Base-by-base conservation (phyloP, 1,140 invertebrate species). In the Harpegnathos saltator region DNA sequence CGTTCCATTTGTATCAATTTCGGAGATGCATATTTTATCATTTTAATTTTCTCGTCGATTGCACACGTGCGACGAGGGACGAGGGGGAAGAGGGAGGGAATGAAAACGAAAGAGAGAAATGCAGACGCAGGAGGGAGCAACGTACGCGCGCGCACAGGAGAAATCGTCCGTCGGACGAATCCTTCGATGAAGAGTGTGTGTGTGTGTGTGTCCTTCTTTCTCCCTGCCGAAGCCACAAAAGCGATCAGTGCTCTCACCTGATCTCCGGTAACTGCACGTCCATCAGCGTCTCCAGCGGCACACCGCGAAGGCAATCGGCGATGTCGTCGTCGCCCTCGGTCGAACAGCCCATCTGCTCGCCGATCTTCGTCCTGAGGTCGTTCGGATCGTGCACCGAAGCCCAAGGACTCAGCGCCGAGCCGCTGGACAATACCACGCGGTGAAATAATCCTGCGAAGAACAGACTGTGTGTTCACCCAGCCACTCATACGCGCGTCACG, bases 391-490 rank as follows among this genome's bases (percentile, higher is more conserved):
- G 96, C 33, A 97, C 96, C 54, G 97, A 94, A 9, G 97, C 97
- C 96, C 97, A 98, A 1, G 97, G 97, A 91, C 97, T 97, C 48
- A 98, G 94, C 2, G 98, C 97, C 0, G 98, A 98, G 4, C 98
- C 98, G 87, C 97, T 98, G 88, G 98, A 95, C 58, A 99, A 94
- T 48, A 99, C 95, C 4, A 97, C 97, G 54, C 98, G 96, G 33
- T 97, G 96, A 92, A 99, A 98, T 54, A 99, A 95, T 86, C 96
- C 97, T 97, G 94, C 72, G 94, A 85, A 92, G 81, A 93, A 89
- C n/a, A 62, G 80, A n/a, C n/a, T n/a, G 11, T 17, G 77, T 33
- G 12, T 33, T 48, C 12, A 22, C 2, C 56, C 14, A 29, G n/a
- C n/a, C 26, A 15, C 14, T 15, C 5, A 44, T 9, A 44, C 3